Percentiles rank a stretch among this genome's conserved stretches.
These are phyloP conservation scores for Psophia crepitans DNA, from an alignment of 2,113 vertebrate species.

Conservation along the genomic window DNA sequence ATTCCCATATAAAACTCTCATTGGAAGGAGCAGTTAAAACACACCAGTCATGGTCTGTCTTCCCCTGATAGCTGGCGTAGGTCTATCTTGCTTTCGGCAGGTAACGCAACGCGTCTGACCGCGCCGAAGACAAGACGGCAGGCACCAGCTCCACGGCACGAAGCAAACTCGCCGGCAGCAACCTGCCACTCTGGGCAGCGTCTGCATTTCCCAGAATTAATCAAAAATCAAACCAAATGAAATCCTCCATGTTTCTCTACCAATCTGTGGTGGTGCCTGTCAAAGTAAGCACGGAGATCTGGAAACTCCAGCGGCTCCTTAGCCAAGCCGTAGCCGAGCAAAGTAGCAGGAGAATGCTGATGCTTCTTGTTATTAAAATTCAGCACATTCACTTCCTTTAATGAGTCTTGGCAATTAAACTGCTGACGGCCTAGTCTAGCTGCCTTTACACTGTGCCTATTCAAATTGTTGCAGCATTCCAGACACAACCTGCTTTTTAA, in stretches of 20 bases:
- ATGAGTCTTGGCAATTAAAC: background rate
- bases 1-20: background rate
- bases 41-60: background rate
- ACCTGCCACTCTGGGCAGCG: fast-evolving
- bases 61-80: background rate
- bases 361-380: background rate
- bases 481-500: background rate
- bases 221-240: background rate
- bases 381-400: background rate
- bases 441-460: background rate
- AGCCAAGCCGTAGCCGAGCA: background rate
- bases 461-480: background rate
- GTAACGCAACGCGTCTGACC: fast-evolving
- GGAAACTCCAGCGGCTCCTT: background rate
- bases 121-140: background rate
- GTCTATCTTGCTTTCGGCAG: background rate
- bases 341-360: background rate
- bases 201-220: background rate
- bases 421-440: background rate
- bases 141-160: background rate
- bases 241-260: background rate
- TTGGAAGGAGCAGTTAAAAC: background rate
- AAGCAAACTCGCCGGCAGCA: background rate
- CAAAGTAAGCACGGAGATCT: background rate
- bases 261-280: background rate